Percentiles rank a stretch among this genome's conserved stretches.
Conservation (phyloP, 2,113 vertebrate species). For the Thomomys bottae region DNA sequence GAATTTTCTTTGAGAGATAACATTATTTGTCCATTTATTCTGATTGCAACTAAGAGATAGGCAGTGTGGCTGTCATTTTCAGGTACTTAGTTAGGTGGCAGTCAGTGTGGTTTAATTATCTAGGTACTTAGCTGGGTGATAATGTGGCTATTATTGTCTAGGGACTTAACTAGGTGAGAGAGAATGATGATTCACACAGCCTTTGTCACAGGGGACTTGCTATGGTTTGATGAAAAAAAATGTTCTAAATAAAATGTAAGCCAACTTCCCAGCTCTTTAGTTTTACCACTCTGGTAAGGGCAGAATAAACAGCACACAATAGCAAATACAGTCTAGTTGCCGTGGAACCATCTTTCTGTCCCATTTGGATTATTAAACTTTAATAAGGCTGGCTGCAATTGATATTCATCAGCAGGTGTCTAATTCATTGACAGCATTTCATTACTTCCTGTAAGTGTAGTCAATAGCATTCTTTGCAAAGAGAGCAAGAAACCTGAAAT, state of each 20-base stretch:
- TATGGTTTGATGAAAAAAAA: not conserved
- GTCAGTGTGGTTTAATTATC: no score
- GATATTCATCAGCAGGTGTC: conserved; percentile 7
- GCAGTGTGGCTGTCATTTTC: no score
- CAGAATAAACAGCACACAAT: not conserved
- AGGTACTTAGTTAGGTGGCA: no score
- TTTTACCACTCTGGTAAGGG: not conserved
- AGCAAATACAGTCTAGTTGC: not conserved
- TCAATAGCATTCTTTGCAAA: conserved; percentile 44
- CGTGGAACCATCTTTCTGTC: not conserved
- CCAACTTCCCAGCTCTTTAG: not conserved
- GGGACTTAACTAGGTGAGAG: not conserved
- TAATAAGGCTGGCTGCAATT: not conserved
- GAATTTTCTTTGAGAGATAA: not conserved
- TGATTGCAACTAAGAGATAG: not conserved
- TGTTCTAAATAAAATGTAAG: not conserved
- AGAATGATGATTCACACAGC: not conserved
- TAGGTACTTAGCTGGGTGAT: not conserved
- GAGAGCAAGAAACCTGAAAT: conserved; percentile 10
- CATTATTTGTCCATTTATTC: not conserved
- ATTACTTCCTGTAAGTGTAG: conserved; percentile 31
- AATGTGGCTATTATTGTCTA: not conserved
- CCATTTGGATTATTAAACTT: conserved; percentile 42
- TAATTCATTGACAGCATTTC: conserved; percentile 6
- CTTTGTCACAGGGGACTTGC: not conserved